phyloP scores from a whole-genome alignment of 2,113 vertebrate genomes.

The Clarias magur region DNA sequence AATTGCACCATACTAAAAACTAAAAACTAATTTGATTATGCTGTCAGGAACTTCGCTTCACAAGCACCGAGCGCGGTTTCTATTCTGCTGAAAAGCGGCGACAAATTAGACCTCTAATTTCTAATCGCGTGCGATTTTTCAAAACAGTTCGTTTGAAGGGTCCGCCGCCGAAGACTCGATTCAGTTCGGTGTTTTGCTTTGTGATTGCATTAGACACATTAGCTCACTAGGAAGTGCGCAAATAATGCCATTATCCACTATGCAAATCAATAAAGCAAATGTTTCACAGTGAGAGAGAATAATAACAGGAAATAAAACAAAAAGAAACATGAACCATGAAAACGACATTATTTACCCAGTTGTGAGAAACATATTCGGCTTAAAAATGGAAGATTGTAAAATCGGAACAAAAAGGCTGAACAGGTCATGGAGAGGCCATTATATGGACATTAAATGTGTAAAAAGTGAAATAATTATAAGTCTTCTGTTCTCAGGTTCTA shows the following conservation, averaged over 20 bases:
- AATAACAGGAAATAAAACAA: conserved; percentile 26
- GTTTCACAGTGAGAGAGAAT: conserved; percentile 35
- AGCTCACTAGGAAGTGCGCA: conserved; percentile 10
- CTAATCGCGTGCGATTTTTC: conserved; percentile 28
- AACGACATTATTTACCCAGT: conserved; percentile 40
- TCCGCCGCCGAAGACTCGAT: background rate
- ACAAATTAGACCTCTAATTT: conserved; percentile 36
- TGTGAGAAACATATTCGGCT: conserved; percentile 27
- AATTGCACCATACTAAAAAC: conserved; percentile 49
- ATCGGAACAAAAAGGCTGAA: background rate
- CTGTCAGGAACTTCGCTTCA: conserved; percentile 37
- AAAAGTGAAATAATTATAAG: background rate
- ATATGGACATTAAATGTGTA: background rate
- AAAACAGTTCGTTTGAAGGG: conserved; percentile 6
- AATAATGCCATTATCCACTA: conserved; percentile 35
- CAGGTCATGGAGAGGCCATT: background rate
- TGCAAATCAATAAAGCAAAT: conserved; percentile 22
- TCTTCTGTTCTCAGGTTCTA: background rate
- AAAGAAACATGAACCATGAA: conserved; percentile 36
- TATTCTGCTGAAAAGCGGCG: conserved; percentile 26
- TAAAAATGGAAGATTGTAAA: background rate
- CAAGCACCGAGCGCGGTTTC: conserved; percentile 12
- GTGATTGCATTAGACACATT: conserved; percentile 15
- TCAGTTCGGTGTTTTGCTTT: conserved; percentile 17
- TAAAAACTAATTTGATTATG: conserved; percentile 51